These are phyloP conservation scores for Serilophus lunatus DNA, from an alignment of 2,113 vertebrate genomes.

Conservation along the genomic window DNA sequence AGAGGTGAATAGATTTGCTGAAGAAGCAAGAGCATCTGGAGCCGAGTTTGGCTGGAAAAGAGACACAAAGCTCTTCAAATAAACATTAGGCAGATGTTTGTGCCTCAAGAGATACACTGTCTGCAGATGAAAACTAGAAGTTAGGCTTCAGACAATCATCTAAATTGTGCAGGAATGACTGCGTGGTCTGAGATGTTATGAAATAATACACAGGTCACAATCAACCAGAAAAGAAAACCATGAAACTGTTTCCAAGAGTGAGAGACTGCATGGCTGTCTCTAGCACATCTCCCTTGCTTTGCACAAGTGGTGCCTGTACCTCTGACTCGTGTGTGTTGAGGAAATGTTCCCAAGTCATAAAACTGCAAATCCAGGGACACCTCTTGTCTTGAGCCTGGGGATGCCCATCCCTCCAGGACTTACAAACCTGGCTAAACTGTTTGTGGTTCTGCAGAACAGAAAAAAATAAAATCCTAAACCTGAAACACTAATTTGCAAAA, in stretches of 20 bases:
- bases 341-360: neutral
- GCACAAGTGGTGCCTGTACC: neutral
- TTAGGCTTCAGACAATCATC: neutral
- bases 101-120: neutral
- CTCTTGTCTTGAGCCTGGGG: neutral
- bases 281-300: neutral
- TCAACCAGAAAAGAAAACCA: neutral
- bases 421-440: neutral
- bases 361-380: neutral
- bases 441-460: neutral
- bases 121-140: neutral
- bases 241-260: neutral
- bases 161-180: neutral
- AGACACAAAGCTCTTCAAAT: neutral
- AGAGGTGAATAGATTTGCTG: neutral
- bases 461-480: neutral
- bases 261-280: neutral
- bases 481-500: neutral
- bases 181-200: neutral
- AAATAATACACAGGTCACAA: neutral
- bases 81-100: neutral
- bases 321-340: fast-evolving
- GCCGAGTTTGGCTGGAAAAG: neutral
- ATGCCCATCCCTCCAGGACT: neutral
- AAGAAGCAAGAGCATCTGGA: neutral